Percentiles rank a stretch among this genome's conserved stretches.
These are phyloP conservation scores for Heliothis virescens DNA, from an alignment of 1,140 invertebrate genomes.

Conservation along the genomic window DNA sequence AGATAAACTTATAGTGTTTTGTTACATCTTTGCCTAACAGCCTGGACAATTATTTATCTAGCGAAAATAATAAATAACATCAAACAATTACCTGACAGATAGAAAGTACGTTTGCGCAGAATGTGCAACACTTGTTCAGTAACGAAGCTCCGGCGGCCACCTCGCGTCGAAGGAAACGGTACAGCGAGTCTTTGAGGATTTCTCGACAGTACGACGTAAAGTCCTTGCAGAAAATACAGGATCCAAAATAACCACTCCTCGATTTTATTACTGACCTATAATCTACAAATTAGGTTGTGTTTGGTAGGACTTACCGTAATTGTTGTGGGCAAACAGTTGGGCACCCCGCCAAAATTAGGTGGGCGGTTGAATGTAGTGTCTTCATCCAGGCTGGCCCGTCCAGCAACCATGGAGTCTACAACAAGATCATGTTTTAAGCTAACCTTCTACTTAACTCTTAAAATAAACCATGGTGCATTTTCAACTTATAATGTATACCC, in stretches of 20 bases:
- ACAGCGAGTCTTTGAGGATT: conserved; percentile 95
- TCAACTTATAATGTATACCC: not conserved
- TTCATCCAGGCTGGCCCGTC: conserved; percentile 99
- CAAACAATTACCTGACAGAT: conserved; percentile 93
- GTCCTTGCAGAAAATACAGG: conserved; percentile 84
- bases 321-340: conserved; percentile 97
- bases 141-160: conserved; percentile 95
- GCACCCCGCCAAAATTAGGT: conserved; percentile 96
- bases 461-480: not conserved
- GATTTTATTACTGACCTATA: not conserved
- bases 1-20: no score
- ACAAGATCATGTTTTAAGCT: conserved; percentile 54
- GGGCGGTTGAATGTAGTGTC: conserved; percentile 96
- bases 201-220: conserved; percentile 96
- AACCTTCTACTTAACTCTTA: not conserved
- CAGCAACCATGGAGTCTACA: conserved; percentile 89
- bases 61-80: not conserved
- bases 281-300: no score
- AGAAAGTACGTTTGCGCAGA: conserved; percentile 95
- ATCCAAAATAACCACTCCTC: not conserved
- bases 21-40: no score
- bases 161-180: conserved; percentile 99
- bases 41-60: no score
- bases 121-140: conserved; percentile 93
- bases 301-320: conserved; percentile 81